Evolutionary conservation across 2,888 invertebrate species (phyloP), one percentile per base, ranked within the genome.

Genomic region (Orgyia antiqua): DNA sequence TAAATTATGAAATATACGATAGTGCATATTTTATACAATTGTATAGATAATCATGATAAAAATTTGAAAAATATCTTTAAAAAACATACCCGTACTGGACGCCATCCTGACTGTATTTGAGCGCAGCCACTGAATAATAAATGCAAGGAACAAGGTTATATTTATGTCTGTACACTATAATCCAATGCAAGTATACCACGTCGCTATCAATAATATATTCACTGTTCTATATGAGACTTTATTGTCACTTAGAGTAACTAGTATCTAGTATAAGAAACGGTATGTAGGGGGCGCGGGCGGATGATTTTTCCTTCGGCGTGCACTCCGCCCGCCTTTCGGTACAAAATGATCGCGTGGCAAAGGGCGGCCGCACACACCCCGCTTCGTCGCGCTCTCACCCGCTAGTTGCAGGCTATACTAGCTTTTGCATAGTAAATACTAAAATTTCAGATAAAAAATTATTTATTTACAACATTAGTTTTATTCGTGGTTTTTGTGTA

Each of bases 121-220:
- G 69, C 76, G 71, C 69, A 71, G 70, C 60, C 68, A 74, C 79
- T 84, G 83, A 83, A 84, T 84, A 76, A 83, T 82, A 73, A 65
- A 86, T 83, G 80, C 73, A 74, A 57, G 63, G 56, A 44, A 52
- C 76, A 74, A 80, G 77, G 78, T 78, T 82, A 73, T 65, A 49
- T 63, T 51, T 55, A 56, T 55, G 58, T 61, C 53, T 44, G 48
- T 50, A 45, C 63, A 60, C 58, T 54, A 55, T 34, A 47, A 49
- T 58, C 51, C 55, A 45, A 49, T 59, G 58, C 56, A 59, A 50
- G 39, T 51, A 46, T 42, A 44, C 44, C 56, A 56, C 60, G 57
- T 39, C 42, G 38, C 57, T 46, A 52, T 42, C 57, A 49, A 53
- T 58, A 36, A 41, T 33, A 34, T 40, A 39, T 67, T 49, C 58